Percentiles rank a stretch among this genome's conserved stretches.
Evolutionary conservation across 92 coral and sea anemone genomes (phyloP).

Genomic region (Chrysogorgia sp.): DNA sequence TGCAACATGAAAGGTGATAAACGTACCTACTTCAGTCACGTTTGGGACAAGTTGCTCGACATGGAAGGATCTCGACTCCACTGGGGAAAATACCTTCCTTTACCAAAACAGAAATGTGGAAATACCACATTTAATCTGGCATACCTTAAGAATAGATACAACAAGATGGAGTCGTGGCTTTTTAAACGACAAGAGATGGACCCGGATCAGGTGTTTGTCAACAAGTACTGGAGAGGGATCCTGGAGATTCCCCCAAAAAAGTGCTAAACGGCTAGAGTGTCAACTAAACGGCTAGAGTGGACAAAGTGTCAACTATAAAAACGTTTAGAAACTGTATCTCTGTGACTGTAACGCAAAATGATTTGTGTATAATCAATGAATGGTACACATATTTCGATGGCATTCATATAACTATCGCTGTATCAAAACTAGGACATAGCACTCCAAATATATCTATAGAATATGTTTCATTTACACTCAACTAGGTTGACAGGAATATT

Average conservation of each 20-base stretch:
- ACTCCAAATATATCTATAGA: too few species aligned
- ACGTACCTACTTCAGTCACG: constrained; percentile 56
- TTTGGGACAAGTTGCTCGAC: constrained; percentile 67
- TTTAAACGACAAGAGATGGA: constrained; percentile 58
- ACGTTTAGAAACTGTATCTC: too few species aligned
- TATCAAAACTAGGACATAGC: too few species aligned
- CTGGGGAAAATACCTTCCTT: constrained; percentile 85
- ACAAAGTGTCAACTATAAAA: too few species aligned
- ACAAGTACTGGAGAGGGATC: constrained; percentile 71
- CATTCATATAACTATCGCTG: too few species aligned
- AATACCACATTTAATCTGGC: constrained; percentile 59
- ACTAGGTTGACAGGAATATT: too few species aligned
- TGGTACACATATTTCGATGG: too few species aligned
- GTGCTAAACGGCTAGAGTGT: too few species aligned
- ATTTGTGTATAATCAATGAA: too few species aligned
- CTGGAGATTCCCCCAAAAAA: constrained; percentile 65
- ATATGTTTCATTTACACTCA: too few species aligned
- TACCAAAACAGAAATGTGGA: constrained; percentile 67
- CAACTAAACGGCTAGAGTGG: too few species aligned
- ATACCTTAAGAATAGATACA: constrained; percentile 68
- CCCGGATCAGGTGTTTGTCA: constrained; percentile 72
- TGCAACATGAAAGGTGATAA: constrained; percentile 58
- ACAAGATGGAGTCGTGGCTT: constrained; percentile 68
- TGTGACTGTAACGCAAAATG: too few species aligned
- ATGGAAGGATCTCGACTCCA: constrained; percentile 69